Evolutionary conservation across 2,888 invertebrate genomes (phyloP).

Genomic region (Helleia helle): DNA sequence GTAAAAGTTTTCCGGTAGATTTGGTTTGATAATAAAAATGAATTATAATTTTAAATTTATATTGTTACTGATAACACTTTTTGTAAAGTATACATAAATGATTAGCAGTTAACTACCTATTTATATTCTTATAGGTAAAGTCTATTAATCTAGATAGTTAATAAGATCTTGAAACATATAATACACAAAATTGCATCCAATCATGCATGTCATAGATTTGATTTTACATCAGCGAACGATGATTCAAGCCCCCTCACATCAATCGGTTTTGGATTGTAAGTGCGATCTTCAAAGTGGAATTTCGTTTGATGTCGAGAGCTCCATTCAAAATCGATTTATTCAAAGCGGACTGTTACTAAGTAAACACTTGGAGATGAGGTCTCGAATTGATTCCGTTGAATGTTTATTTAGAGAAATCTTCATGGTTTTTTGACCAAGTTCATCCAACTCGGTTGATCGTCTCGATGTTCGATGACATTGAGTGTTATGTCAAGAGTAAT

Average conservation of each 20-base stretch:
- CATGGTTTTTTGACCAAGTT: slow-evolving; percentile 56
- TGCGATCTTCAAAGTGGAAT: slow-evolving; percentile 26
- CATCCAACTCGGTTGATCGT: slow-evolving; percentile 43
- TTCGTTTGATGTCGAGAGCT: slow-evolving; percentile 17
- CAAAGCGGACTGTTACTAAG: slow-evolving; percentile 65
- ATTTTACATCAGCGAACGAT: slow-evolving; percentile 26
- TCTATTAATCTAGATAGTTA: slow-evolving; percentile 10
- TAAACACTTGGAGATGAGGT: slow-evolving; percentile 60
- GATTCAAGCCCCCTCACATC: slow-evolving; percentile 13
- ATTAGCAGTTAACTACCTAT: too few species aligned
- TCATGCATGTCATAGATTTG: slow-evolving; percentile 24
- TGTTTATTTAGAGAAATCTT: slow-evolving; percentile 63
- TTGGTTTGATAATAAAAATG: too few species aligned
- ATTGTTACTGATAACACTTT: too few species aligned
- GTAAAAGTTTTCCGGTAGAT: too few species aligned
- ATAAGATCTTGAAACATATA: slow-evolving; percentile 30
- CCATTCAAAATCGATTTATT: slow-evolving; percentile 56
- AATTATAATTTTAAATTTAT: too few species aligned
- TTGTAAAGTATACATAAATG: too few species aligned
- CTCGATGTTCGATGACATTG: slow-evolving; percentile 36
- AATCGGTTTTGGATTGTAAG: slow-evolving; percentile 16
- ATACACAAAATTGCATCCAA: slow-evolving; percentile 32
- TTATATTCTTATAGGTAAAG: too few species aligned
- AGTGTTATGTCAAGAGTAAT: slow-evolving; percentile 42
- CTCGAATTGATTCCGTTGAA: slow-evolving; percentile 55